Base-by-base conservation (phyloP, 2,113 vertebrate genomes). In the Chloropsis hardwickii region DNA sequence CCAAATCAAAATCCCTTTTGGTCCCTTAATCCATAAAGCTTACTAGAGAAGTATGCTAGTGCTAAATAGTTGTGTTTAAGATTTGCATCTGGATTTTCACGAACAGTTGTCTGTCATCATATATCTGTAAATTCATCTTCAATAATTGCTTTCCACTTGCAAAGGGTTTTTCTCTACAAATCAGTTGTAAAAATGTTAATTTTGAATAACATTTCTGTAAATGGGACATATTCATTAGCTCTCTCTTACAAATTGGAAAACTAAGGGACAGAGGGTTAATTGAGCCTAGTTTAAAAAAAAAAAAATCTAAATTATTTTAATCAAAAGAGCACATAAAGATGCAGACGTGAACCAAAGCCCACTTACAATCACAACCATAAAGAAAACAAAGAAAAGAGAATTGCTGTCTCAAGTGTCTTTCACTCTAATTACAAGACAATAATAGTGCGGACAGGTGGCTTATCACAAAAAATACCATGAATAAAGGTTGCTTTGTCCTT, bases 1-100 rank as follows among this genome's bases (percentile, higher is more conserved):
- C 44, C 31, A 94, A 80, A 86, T 89, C 71, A 82, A 94, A 93
- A 95, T 73, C 40, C 12, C 14, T 89, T 84, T 94, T 66, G 50
- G 89, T 86, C 15, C 8, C 23, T 93, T 96, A 94, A 94, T 88
- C 76, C 76, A 84, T 48, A 90, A 92, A 70, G 1, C 12, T 95
- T 78, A 64, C 35, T 87, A 56, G 58, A 86, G 65, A 92, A 93
- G 60, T 71, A 50, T 72, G n/a, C 7, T 81, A 73, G 57, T 48
- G 23, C 40, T 82, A 87, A 71, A 86, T 39, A 77, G 45, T 90
- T 92, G 31, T 3, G 3, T 71, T 94, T 72, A 89, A 64, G 74
- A 86, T 93, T 82, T 94, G 70, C 57, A 93, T 61, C 48, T 95
- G 88, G 77, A 93, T 91, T 86, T 92, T 82, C 7, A 1, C 31